A percentile compares a stretch with the other conserved stretches of the same genome.
Evolutionary conservation across 2,797 vertebrate species (phyloP).

Genomic region (Peromyscus nudipes): DNA sequence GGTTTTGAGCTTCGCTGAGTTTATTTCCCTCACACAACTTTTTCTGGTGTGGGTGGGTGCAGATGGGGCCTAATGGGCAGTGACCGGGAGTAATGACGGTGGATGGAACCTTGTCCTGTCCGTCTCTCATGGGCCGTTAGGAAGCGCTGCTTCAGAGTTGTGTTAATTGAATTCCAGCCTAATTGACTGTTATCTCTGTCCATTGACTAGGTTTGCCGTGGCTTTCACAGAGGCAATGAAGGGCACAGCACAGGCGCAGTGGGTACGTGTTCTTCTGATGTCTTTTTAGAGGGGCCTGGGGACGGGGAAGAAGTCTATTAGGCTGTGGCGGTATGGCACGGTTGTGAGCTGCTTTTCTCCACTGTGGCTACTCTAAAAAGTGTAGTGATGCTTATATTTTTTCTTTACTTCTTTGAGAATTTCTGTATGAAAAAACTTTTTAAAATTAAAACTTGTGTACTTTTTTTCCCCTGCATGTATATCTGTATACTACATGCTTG

Average conservation of each 20-base stretch:
- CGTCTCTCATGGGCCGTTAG: conserved; percentile 3
- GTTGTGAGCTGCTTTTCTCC: neutral
- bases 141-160: neutral
- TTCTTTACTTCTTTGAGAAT: neutral
- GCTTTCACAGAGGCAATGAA: conserved; percentile 94
- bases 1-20: accelerated
- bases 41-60: neutral
- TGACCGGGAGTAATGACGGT: neutral
- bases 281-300: accelerated
- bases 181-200: conserved; percentile 70
- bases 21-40: neutral
- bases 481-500: no score
- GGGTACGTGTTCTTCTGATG: conserved; percentile 90
- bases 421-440: neutral
- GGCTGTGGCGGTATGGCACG: neutral
- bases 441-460: neutral
- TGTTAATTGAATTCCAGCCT: conserved; percentile 55
- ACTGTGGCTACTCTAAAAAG: neutral
- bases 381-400: neutral
- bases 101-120: neutral
- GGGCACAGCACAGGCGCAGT: conserved; percentile 89
- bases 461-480: neutral
- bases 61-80: neutral
- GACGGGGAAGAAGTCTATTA: accelerated
- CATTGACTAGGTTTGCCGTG: conserved; percentile 92